phyloP scores from a whole-genome alignment of 1,140 invertebrate species.

The Phymastichus coffea region DNA sequence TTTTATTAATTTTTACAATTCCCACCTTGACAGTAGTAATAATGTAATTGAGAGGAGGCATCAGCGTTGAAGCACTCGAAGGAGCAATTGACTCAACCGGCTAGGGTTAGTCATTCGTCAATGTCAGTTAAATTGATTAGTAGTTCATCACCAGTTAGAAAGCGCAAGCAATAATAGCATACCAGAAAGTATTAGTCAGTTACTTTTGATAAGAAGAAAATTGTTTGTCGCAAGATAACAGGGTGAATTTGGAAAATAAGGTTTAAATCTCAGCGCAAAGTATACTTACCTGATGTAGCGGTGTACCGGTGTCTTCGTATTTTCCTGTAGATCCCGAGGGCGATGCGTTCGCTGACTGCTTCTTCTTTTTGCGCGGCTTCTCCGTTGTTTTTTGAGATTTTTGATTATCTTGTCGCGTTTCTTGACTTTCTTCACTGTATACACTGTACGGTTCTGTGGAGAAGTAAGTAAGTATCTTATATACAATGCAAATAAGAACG shows the following conservation, averaged over 20 bases:
- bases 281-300: conserved; percentile 47
- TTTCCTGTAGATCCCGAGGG: conserved; percentile 44
- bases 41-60: conserved; percentile 69
- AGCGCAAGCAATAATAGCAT: conserved; percentile 31
- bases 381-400: conserved; percentile 40
- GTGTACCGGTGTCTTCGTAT: conserved; percentile 48
- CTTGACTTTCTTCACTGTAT: conserved; percentile 63
- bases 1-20: too few relatives aligned
- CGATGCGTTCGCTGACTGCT: conserved; percentile 37
- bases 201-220: not conserved
- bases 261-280: not conserved
- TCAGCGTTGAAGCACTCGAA: conserved; percentile 62
- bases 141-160: conserved; percentile 20
- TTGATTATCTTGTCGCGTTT: conserved; percentile 41
- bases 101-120: conserved; percentile 43
- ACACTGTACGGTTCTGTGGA: conserved; percentile 44
- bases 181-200: conserved; percentile 26
- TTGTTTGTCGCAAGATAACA: not conserved
- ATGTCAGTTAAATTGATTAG: conserved; percentile 24
- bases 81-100: conserved; percentile 56
- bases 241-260: not conserved
- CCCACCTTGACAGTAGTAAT: conserved; percentile 74
- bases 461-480: too few relatives aligned
- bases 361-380: conserved; percentile 43
- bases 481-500: too few relatives aligned